These are phyloP conservation scores for Caenorhabditis zanzibari DNA, from an alignment of 2,888 invertebrate species.

Conservation along the genomic window DNA sequence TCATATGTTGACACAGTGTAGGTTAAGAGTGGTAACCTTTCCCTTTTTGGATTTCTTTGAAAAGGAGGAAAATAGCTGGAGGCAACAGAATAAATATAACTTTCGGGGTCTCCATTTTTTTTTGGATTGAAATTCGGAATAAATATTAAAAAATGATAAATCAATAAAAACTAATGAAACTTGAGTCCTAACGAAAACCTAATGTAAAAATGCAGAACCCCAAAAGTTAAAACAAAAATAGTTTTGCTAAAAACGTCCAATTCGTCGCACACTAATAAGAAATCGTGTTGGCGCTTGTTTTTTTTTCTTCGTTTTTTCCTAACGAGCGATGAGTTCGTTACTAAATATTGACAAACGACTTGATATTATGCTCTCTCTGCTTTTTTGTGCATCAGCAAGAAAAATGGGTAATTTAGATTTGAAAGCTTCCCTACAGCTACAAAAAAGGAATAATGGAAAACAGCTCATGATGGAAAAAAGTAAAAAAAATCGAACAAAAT, in stretches of 20 bases:
- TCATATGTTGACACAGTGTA: slow-evolving; percentile 34
- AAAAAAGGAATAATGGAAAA: too few relatives aligned
- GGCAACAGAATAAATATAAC: neutral
- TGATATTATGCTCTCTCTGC: slow-evolving; percentile 14
- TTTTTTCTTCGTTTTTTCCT: slow-evolving; percentile 2
- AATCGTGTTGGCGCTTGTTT: slow-evolving; percentile 4
- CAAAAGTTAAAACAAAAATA: neutral
- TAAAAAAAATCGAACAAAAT: too few relatives aligned
- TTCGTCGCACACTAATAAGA: neutral
- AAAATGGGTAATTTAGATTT: neutral
- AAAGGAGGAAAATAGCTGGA: slow-evolving; percentile 1
- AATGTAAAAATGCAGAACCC: too few relatives aligned
- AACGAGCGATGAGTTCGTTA: slow-evolving; percentile 18
- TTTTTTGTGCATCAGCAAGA: neutral
- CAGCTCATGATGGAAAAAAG: too few relatives aligned
- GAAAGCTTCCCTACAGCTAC: too few relatives aligned
- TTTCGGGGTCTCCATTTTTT: too few relatives aligned
- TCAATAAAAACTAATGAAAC: too few relatives aligned
- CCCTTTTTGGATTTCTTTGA: slow-evolving; percentile 9
- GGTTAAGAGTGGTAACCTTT: slow-evolving; percentile 22
- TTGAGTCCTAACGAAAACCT: too few relatives aligned
- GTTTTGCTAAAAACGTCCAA: neutral
- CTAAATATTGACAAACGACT: slow-evolving; percentile 46
- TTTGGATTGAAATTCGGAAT: too few relatives aligned
- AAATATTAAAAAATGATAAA: too few relatives aligned